Percentiles rank a stretch among this genome's conserved stretches.
Conservation (phyloP, 2,113 vertebrate species). For the Drymodes brunneopygia region DNA sequence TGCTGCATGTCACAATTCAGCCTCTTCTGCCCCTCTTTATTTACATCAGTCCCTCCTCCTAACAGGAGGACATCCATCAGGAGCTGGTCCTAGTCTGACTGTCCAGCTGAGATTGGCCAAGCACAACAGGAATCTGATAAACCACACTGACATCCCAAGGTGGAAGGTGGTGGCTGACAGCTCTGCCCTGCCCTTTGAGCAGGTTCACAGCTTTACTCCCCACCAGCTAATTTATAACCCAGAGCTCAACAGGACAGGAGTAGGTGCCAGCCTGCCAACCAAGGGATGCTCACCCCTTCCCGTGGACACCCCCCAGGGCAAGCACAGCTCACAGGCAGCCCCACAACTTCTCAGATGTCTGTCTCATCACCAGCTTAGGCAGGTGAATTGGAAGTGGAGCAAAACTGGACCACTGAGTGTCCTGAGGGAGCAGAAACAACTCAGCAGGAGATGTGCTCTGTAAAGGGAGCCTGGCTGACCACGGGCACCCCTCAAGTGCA, state of each 20-base stretch:
- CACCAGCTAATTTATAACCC: background rate
- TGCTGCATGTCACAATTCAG: rapidly evolving
- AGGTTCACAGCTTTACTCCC: background rate
- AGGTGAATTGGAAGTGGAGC: background rate
- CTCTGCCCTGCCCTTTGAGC: background rate
- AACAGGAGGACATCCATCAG: background rate
- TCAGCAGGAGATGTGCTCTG: background rate
- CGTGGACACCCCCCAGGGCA: background rate
- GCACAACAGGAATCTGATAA: background rate
- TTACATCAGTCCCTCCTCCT: background rate
- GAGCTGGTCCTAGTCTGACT: background rate
- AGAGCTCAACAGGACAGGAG: background rate
- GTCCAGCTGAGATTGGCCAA: background rate
- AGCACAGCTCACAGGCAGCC: background rate
- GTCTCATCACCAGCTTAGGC: background rate
- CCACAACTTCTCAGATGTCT: background rate
- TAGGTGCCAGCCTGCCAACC: background rate
- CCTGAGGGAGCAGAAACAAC: background rate
- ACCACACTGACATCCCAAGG: rapidly evolving
- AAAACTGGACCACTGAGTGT: background rate
- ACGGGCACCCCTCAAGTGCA: background rate
- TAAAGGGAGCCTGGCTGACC: background rate
- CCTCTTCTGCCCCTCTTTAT: background rate
- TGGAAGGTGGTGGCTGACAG: background rate
- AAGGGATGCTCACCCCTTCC: background rate